A percentile compares a stretch with the other conserved stretches of the same genome.
Conservation (phyloP, 2,797 vertebrate genomes). For the Lerista edwardsae region DNA sequence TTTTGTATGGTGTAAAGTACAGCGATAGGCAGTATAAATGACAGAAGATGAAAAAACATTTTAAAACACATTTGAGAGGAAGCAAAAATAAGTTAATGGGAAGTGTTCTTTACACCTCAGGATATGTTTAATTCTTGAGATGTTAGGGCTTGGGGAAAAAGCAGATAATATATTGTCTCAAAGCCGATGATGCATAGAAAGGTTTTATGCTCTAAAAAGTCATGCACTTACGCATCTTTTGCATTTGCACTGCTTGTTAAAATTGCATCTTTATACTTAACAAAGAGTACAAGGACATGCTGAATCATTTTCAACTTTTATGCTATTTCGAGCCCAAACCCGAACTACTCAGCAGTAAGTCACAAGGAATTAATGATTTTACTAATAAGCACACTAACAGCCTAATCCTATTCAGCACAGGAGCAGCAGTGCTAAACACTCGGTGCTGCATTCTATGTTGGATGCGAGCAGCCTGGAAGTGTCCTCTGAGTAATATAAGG, state of each 20-base stretch:
- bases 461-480: too few species aligned
- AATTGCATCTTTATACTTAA: background rate
- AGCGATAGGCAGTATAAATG: background rate
- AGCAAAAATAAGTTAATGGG: background rate
- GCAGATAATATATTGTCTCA: background rate
- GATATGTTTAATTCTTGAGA: constrained; percentile 23
- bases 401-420: too few species aligned
- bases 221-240: background rate
- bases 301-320: background rate
- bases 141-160: constrained; percentile 13
- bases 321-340: constrained; percentile 1
- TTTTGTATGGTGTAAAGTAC: background rate
- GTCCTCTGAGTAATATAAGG: too few species aligned
- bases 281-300: background rate
- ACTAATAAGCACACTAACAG: background rate
- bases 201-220: background rate
- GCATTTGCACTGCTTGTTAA: background rate
- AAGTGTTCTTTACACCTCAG: background rate
- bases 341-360: background rate
- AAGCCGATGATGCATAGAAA: constrained; percentile 6
- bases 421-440: too few species aligned
- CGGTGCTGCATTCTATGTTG: too few species aligned
- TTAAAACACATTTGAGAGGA: background rate
- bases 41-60: background rate
- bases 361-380: background rate